Percentiles rank a stretch among this genome's conserved stretches.
phyloP scores from a whole-genome alignment of 2,797 vertebrate species.

The Darevskia mixta region DNA sequence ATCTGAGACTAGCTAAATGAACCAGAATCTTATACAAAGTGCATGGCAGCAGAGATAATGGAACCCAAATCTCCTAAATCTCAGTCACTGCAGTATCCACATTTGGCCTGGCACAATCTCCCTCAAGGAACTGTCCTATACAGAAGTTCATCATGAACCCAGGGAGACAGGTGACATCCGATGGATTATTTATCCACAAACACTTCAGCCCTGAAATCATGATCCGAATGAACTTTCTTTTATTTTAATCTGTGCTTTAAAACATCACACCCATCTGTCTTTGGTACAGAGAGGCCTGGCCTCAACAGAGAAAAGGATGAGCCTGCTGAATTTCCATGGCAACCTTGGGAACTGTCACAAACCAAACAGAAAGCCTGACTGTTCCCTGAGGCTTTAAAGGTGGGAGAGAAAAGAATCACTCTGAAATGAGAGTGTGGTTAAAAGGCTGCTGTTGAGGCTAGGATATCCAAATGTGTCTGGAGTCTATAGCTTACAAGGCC shows the following conservation, averaged over 20 bases:
- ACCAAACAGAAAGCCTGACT: slow-evolving; percentile 4
- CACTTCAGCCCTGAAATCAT: not conserved
- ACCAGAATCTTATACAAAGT: not conserved
- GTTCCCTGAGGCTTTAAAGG: slow-evolving; percentile 37
- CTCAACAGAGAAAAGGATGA: slow-evolving; percentile 54
- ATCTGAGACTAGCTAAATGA: not conserved
- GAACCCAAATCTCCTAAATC: not conserved
- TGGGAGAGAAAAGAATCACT: not conserved
- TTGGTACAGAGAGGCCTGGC: not conserved
- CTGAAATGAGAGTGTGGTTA: not conserved
- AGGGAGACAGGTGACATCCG: not conserved
- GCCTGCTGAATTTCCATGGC: slow-evolving; percentile 62
- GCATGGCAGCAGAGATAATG: not conserved
- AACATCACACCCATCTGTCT: slow-evolving; percentile 11
- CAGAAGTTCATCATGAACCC: not conserved
- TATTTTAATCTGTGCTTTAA: not conserved
- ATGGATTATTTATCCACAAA: accelerated
- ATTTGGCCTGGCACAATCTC: not conserved
- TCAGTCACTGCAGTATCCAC: not conserved
- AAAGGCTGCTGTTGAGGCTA: not conserved
- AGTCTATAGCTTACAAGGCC: not conserved
- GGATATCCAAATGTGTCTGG: not conserved
- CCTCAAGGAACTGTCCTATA: not conserved
- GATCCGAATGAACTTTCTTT: not conserved
- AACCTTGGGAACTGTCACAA: slow-evolving; percentile 53